Base-by-base conservation (phyloP, 2,113 vertebrate genomes). In the Promerops cafer region DNA sequence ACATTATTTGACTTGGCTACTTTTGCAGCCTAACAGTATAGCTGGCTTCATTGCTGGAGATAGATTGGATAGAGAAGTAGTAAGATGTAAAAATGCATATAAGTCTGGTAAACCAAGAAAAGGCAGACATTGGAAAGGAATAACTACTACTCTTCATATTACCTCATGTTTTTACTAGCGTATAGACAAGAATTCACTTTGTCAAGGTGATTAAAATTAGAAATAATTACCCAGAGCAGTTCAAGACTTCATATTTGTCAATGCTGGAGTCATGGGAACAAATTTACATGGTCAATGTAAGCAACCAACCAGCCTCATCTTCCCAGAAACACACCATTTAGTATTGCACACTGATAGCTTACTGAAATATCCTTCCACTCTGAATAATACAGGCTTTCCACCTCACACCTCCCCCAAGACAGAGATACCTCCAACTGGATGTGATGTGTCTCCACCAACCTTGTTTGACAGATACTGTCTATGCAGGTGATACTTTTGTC, bases 181-280 rank as follows among this genome's bases (percentile, higher is more conserved):
- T 27, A 56, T 5, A 42, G n/a, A 23, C 37, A 87, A 69, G 26
- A 89, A 79, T 69, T 65, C n/a, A 53, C 19, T 47, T 74, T 57
- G 22, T 53, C n/a, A 66, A 40, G 33, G 16, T 84, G 27, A 45
- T 61, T 72, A 90, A 39, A 49, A 54, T 35, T 49, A 53, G 44
- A 42, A 83, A 83, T 47, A 83, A 87, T 59, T 57, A 75, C 3
- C 6, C 19, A 86, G 16, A 89, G 31, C 23, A 28, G 13, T 66
- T 88, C 18, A 83, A 54, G 52, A 39, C 9, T 83, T 93, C 27
- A 10, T 85, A 5, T 47, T 54, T 81, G 17, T 70, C 52, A 83
- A 0, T 0, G 1, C 11, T 91, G 50, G 30, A 88, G 66, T 61
- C n/a, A 39, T 1, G 0, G 21, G 35, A 77, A 42, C 49, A 37